Base-by-base conservation (phyloP, 2,888 invertebrate genomes). In the Pteria penguin region DNA sequence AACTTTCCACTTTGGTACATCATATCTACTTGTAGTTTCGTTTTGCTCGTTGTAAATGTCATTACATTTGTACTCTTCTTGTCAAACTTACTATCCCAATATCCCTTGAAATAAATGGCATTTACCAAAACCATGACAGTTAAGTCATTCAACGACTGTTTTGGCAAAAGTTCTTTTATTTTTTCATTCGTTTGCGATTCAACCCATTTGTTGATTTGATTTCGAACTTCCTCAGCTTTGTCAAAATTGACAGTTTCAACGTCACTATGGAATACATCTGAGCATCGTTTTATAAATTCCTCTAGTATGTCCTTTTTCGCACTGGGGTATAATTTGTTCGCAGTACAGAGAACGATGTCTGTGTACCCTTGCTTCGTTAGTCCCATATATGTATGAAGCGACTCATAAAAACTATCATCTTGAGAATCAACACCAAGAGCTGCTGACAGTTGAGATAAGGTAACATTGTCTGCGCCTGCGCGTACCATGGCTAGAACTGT, bases 181-280 rank as follows among this genome's bases (percentile, higher is more conserved):
- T 95, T 96, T 4, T 61, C 65, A 5, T 69, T 65, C 18, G 76
- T 77, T 54, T 69, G 69, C 4, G 54, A 11, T 31, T 63, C 68
- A 11, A 96, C 96, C 96, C 97, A 97, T 36, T 91, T 84, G 89
- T 98, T 98, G 66, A 98, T 97, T 4, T 65, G 72, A n/a, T 61
- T 18, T 27, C 85, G 66, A 26, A 92, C 88, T 0, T 93, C 93
- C 0, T 82, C 84, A 2, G 83, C 26, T 24, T 87, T 72, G 4
- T 80, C 87, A 67, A 82, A 86, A 52, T 84, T 60, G n/a, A 73
- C 54, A 33, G 79, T 4, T 84, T 78, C 65, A 0, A 72, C n/a
- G 31, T 82, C 54, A 27, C 67, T 11, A 24, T 36, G 72, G 73
- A 80, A 88, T 61, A 86, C 79, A 31, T 84, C 72, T 8, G 71